phyloP scores from a whole-genome alignment of 2,113 vertebrate genomes.

The Typhlomys cinereus region DNA sequence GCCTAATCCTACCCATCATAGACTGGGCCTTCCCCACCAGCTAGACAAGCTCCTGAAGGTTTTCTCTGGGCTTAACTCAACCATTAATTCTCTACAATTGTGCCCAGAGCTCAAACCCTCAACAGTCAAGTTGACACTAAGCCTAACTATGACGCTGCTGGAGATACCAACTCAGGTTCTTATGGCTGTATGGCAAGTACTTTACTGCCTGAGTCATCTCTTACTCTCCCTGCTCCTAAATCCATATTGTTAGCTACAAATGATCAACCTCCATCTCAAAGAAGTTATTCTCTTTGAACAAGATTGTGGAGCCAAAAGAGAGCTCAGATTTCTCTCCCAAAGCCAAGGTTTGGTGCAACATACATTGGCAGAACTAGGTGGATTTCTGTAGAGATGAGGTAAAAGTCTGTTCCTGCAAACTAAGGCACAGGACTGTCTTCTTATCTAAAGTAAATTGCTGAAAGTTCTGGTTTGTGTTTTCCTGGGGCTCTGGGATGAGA shows the following conservation, averaged over 20 bases:
- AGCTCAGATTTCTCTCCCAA: neutral
- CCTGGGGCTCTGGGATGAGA: neutral
- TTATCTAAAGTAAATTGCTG: neutral
- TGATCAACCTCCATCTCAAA: neutral
- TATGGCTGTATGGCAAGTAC: neutral
- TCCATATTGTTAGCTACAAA: neutral
- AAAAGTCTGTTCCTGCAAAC: neutral
- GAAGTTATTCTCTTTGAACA: neutral
- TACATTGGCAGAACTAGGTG: neutral
- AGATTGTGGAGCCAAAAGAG: neutral
- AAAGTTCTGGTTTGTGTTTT: neutral
- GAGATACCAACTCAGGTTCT: too few relatives aligned
- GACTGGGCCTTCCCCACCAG: too few relatives aligned
- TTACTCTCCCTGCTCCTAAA: neutral
- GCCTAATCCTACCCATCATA: too few relatives aligned
- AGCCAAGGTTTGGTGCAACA: neutral
- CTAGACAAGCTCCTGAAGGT: too few relatives aligned
- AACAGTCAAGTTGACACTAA: too few relatives aligned
- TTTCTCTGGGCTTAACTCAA: too few relatives aligned
- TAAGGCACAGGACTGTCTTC: neutral
- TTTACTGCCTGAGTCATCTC: too few relatives aligned
- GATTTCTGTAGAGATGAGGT: neutral
- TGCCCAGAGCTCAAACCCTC: too few relatives aligned
- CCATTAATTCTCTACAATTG: too few relatives aligned
- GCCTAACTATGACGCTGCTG: too few relatives aligned